Conservation (phyloP, 2,888 invertebrate genomes). For the Mythimna impura region DNA sequence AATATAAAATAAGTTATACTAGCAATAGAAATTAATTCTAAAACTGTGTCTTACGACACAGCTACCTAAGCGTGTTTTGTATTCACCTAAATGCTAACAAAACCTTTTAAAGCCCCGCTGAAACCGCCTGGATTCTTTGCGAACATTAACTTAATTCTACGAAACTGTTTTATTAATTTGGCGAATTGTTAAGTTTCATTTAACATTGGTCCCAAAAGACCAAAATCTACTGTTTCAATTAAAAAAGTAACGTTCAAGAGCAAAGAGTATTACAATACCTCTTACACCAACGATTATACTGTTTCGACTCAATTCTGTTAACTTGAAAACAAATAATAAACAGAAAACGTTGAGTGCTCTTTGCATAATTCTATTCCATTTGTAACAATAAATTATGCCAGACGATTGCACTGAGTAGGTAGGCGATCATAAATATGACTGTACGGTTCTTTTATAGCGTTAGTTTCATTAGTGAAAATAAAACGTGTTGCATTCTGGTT, state of each 20-base stretch:
- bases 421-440: slow-evolving; percentile 50
- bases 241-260: slow-evolving; percentile 36
- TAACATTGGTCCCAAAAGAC: slow-evolving; percentile 73
- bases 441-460: slow-evolving; percentile 52
- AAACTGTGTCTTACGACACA: slow-evolving; percentile 24
- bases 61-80: slow-evolving; percentile 54
- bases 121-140: slow-evolving; percentile 61
- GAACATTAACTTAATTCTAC: slow-evolving; percentile 70
- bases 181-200: slow-evolving; percentile 81
- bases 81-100: slow-evolving; percentile 53
- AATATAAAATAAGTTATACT: slow-evolving; percentile 23
- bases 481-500: slow-evolving; percentile 69
- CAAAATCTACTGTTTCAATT: slow-evolving; percentile 75
- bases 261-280: slow-evolving; percentile 37
- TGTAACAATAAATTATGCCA: slow-evolving; percentile 58
- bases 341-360: slow-evolving; percentile 45
- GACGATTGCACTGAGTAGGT: slow-evolving; percentile 47
- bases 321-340: slow-evolving; percentile 45
- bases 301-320: slow-evolving; percentile 24
- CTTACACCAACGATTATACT: slow-evolving; percentile 28
- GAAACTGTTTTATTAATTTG: slow-evolving; percentile 79
- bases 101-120: slow-evolving; percentile 60
- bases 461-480: slow-evolving; percentile 66
- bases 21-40: slow-evolving; percentile 23
- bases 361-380: slow-evolving; percentile 44